Conservation (phyloP, 2,113 vertebrate genomes). For the Mirounga angustirostris region DNA sequence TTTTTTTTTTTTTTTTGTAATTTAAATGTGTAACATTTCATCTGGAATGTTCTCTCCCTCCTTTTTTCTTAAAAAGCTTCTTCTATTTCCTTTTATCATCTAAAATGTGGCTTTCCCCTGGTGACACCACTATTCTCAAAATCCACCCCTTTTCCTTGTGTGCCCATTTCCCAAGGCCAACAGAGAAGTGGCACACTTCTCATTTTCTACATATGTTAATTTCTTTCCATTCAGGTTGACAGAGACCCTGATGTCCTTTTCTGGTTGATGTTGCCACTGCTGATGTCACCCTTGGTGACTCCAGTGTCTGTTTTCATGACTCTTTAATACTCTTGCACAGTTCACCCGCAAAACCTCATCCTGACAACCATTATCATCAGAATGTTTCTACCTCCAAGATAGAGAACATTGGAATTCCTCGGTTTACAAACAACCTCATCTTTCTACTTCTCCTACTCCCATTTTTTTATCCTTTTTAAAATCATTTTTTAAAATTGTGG, state of each 20-base stretch:
- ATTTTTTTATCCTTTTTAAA: neutral
- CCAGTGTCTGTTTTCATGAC: neutral
- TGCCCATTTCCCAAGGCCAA: neutral
- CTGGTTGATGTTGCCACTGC: neutral
- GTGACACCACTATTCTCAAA: neutral
- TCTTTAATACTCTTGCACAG: neutral
- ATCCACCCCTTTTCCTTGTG: neutral
- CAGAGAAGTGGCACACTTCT: neutral
- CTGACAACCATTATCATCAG: neutral
- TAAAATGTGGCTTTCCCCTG: neutral
- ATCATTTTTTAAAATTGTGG: neutral
- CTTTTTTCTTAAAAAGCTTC: neutral
- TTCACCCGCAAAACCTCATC: neutral
- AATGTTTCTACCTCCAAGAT: neutral
- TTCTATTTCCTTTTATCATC: neutral
- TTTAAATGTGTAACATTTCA: constrained; percentile 50
- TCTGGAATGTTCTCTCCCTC: neutral
- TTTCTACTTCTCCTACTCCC: neutral
- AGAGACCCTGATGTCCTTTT: neutral
- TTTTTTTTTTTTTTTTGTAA: neutral
- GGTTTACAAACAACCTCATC: neutral
- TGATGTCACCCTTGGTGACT: neutral
- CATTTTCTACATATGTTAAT: constrained; percentile 9
- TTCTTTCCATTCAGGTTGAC: neutral
- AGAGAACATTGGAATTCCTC: neutral